A percentile compares a stretch with the other conserved stretches of the same genome.
phyloP scores from a whole-genome alignment of 1,140 invertebrate genomes.

The Anastrepha ludens region DNA sequence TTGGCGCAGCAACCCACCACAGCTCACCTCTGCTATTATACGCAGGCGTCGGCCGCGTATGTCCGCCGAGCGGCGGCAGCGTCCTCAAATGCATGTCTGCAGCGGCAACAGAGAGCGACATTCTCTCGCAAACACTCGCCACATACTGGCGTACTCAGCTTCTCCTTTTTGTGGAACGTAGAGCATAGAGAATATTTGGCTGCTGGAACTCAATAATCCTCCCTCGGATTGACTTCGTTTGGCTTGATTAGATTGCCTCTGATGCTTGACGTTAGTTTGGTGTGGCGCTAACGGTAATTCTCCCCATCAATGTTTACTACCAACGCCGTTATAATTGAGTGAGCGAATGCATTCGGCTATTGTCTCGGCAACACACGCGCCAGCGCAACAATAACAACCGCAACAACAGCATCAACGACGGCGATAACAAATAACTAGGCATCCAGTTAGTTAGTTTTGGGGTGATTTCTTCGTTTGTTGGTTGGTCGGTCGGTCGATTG shows the following conservation, averaged over 20 bases:
- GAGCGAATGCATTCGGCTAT: constrained; percentile 33
- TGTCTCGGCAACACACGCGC: constrained; percentile 47
- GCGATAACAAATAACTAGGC: background rate
- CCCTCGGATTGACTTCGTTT: background rate
- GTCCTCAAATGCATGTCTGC: background rate
- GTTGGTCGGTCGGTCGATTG: constrained; percentile 14
- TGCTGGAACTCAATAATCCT: background rate
- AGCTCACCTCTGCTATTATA: background rate
- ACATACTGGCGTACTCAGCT: background rate
- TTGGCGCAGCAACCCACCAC: constrained; percentile 31
- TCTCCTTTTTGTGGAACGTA: constrained; percentile 15
- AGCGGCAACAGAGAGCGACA: background rate
- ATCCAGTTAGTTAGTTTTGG: constrained; percentile 23
- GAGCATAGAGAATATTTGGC: background rate
- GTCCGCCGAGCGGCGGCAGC: background rate
- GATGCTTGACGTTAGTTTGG: background rate
- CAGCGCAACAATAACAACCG: constrained; percentile 3
- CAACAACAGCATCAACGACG: background rate
- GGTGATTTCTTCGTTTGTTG: constrained; percentile 4
- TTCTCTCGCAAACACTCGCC: background rate
- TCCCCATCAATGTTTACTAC: constrained; percentile 44
- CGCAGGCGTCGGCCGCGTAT: background rate
- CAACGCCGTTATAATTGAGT: constrained; percentile 52
- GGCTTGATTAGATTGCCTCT: background rate
- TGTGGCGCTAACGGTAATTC: constrained; percentile 49